Evolutionary conservation across 2,113 vertebrate genomes (phyloP).

Genomic region (Scophthalmus maximus): DNA sequence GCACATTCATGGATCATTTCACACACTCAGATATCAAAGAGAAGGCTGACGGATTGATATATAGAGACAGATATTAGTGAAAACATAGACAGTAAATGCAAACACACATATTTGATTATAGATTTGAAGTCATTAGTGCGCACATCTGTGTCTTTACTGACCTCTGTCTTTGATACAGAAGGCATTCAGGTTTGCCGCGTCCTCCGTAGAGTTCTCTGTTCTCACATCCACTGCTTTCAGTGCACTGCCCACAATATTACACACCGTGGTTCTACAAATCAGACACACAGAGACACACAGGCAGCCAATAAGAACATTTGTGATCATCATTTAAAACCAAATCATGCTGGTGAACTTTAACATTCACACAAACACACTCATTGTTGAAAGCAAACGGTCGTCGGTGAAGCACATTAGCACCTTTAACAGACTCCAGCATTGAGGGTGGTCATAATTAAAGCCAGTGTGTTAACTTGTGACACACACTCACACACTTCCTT

Average conservation of each 20-base stretch:
- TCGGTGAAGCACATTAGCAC: too few species aligned
- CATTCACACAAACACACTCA: too few species aligned
- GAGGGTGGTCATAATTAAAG: conserved; percentile 23
- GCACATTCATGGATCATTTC: conserved; percentile 10
- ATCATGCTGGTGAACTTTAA: too few species aligned
- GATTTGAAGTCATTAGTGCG: too few species aligned
- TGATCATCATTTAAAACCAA: conserved; percentile 5
- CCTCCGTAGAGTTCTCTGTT: conserved; percentile 84
- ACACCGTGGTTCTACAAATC: conserved; percentile 88
- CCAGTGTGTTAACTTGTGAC: conserved; percentile 10
- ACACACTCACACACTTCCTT: neutral
- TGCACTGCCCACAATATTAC: conserved; percentile 83
- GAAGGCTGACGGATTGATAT: too few species aligned
- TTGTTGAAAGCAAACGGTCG: too few species aligned
- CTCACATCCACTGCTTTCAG: conserved; percentile 87
- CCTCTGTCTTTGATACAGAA: conserved; percentile 94
- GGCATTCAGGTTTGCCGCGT: conserved; percentile 78
- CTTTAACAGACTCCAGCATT: neutral
- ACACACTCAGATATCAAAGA: neutral
- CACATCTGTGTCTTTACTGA: conserved; percentile 71
- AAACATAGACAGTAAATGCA: neutral
- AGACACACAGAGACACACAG: conserved; percentile 1
- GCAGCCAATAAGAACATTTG: neutral
- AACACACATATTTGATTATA: neutral
- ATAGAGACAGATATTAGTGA: too few species aligned